Percentiles rank a stretch among this genome's conserved stretches.
Evolutionary conservation across 2,113 vertebrate species (phyloP).

Genomic region (Actenoides hombroni): DNA sequence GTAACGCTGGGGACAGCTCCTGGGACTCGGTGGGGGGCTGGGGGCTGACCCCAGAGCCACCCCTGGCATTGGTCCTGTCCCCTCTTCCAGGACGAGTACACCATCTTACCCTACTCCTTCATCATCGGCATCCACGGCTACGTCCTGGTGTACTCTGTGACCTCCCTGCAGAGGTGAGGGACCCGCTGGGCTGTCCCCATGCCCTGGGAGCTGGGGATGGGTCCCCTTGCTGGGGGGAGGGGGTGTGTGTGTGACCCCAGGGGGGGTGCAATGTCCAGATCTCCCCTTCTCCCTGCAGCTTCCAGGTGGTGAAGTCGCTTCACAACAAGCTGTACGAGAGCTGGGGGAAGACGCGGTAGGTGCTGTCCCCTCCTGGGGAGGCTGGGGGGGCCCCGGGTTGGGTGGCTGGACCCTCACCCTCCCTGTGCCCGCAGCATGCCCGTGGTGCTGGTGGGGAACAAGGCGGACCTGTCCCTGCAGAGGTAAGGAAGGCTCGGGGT

Average conservation of each 20-base stretch:
- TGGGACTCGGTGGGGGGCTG: background rate
- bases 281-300: slow-evolving; percentile 71
- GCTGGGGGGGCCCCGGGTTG: too few relatives aligned
- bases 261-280: too few relatives aligned
- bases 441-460: slow-evolving; percentile 87
- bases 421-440: slow-evolving; percentile 74
- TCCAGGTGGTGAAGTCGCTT: slow-evolving; percentile 85
- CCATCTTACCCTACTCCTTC: slow-evolving; percentile 86
- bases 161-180: slow-evolving; percentile 83
- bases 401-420: background rate
- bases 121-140: slow-evolving; percentile 85
- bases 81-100: slow-evolving; percentile 81
- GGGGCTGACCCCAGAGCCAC: background rate
- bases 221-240: too few relatives aligned
- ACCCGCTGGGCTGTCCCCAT: background rate
- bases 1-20: slow-evolving; percentile 45
- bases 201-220: background rate
- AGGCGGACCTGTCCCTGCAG: slow-evolving; percentile 85
- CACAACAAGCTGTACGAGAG: slow-evolving; percentile 84
- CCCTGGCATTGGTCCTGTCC: background rate
- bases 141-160: slow-evolving; percentile 85
- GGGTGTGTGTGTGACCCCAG: too few relatives aligned
- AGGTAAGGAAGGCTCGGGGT: slow-evolving; percentile 66
- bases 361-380: background rate
- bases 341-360: slow-evolving; percentile 83